Evolutionary conservation across 2,113 vertebrate species (phyloP).

Genomic region (Cephalopterus ornatus): DNA sequence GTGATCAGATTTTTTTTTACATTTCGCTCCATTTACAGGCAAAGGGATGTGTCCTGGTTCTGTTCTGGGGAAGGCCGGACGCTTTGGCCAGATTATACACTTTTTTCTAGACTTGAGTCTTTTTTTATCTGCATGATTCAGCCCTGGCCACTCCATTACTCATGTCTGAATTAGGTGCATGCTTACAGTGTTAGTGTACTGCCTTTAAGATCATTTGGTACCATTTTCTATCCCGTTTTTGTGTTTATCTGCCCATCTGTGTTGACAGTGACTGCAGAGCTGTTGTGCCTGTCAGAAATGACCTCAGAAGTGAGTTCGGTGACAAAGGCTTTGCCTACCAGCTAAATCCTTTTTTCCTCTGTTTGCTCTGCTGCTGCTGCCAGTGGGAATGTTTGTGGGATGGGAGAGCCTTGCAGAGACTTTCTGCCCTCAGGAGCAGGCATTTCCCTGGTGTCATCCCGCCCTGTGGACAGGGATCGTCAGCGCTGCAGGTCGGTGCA

Average conservation of each 20-base stretch:
- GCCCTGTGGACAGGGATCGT: not conserved
- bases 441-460: not conserved
- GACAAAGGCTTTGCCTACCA: not conserved
- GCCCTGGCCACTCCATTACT: conserved; percentile 12
- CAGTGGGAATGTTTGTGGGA: not conserved
- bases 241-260: conserved; percentile 24
- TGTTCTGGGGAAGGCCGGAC: not conserved
- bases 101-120: conserved; percentile 25
- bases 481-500: not conserved
- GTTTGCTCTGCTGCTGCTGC: not conserved
- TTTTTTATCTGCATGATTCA: conserved; percentile 24
- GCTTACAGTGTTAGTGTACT: not conserved
- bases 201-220: not conserved
- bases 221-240: not conserved
- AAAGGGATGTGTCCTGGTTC: not conserved
- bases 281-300: not conserved
- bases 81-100: not conserved
- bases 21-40: not conserved
- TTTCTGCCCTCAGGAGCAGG: accelerated
- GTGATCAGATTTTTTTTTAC: not conserved
- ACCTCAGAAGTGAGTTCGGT: not conserved
- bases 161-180: not conserved
- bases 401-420: not conserved
- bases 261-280: conserved; percentile 33
- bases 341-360: not conserved